These are phyloP conservation scores for Ceyx cyanopectus DNA, from an alignment of 2,113 vertebrate species.

Conservation along the genomic window DNA sequence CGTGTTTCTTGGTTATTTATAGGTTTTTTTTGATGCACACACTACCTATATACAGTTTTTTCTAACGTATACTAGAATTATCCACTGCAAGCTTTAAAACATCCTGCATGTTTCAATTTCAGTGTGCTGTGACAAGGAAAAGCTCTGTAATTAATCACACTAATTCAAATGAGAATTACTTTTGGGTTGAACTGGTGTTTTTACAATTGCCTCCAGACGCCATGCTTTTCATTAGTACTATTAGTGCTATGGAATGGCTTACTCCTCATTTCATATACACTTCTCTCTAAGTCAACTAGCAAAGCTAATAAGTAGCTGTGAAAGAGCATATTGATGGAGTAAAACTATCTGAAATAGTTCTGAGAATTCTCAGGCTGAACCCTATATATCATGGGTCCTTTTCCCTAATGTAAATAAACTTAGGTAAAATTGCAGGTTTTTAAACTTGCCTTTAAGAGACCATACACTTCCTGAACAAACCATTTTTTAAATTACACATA, in stretches of 20 bases:
- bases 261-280: conserved; percentile 61
- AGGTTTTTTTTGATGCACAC: conserved; percentile 17
- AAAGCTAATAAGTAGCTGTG: conserved; percentile 78
- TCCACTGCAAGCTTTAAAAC: neutral
- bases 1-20: conserved; percentile 18
- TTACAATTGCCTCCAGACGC: conserved; percentile 58
- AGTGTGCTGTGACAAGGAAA: conserved; percentile 38
- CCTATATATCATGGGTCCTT: conserved; percentile 62
- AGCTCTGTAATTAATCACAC: conserved; percentile 60
- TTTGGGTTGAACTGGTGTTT: conserved; percentile 39
- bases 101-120: neutral
- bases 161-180: conserved; percentile 66
- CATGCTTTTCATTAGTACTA: conserved; percentile 69
- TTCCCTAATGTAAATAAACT: conserved; percentile 73
- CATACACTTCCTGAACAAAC: conserved; percentile 75
- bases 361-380: conserved; percentile 73
- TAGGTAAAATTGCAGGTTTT: conserved; percentile 71
- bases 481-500: conserved; percentile 76
- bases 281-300: conserved; percentile 75
- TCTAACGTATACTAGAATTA: neutral
- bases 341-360: conserved; percentile 68
- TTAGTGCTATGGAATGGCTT: conserved; percentile 58
- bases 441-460: conserved; percentile 76
- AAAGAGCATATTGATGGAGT: conserved; percentile 77
- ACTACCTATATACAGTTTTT: neutral